A percentile compares a stretch with the other conserved stretches of the same genome.
Evolutionary conservation across 2,888 invertebrate genomes (phyloP).

Genomic region (Plebejus melissa): DNA sequence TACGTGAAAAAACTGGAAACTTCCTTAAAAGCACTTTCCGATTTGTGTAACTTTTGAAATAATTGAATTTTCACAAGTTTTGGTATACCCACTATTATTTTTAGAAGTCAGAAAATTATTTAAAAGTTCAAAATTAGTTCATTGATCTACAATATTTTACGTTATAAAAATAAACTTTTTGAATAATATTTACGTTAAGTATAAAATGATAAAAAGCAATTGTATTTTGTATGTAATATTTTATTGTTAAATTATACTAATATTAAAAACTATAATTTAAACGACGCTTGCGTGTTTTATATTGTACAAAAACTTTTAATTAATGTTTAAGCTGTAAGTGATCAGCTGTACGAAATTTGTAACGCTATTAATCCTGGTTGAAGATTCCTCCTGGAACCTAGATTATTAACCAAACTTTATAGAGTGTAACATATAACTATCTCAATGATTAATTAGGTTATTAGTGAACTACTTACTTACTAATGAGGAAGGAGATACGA

Average conservation of each 20-base stretch:
- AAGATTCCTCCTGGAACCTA: not conserved
- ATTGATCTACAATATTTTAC: not conserved
- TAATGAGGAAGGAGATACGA: too few species aligned
- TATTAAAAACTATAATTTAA: too few species aligned
- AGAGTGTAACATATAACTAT: not conserved
- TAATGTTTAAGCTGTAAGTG: slow-evolving; percentile 4
- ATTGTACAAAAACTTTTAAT: not conserved
- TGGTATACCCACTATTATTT: not conserved
- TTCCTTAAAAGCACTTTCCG: not conserved
- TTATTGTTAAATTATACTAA: too few species aligned
- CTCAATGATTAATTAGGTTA: not conserved
- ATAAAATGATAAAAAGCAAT: too few species aligned
- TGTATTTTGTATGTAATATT: too few species aligned
- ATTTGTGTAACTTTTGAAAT: not conserved
- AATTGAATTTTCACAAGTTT: not conserved
- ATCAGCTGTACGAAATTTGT: not conserved
- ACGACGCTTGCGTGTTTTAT: not conserved
- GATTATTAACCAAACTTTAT: not conserved
- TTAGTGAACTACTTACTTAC: too few species aligned
- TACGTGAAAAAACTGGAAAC: slow-evolving; percentile 8
- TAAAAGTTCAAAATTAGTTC: not conserved
- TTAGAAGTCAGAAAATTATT: not conserved
- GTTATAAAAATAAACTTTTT: too few species aligned
- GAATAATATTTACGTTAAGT: too few species aligned
- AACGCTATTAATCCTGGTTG: not conserved